A percentile compares a stretch with the other conserved stretches of the same genome.
Conservation (phyloP, 2,113 vertebrate genomes). For the Toxotes jaculatrix region DNA sequence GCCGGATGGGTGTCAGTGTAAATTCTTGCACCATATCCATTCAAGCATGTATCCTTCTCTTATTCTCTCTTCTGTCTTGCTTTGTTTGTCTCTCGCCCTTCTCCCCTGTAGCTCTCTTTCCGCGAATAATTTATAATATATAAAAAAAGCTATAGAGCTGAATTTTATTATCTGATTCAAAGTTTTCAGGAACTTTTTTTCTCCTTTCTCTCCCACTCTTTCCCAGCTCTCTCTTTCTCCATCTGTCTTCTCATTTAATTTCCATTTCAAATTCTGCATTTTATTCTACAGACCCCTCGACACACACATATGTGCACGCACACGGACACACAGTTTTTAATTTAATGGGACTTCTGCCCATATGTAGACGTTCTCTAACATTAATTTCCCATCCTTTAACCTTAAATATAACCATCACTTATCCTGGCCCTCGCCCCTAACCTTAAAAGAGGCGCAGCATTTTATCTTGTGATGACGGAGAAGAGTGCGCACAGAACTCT, state of each 20-base stretch:
- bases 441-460: slow-evolving; percentile 8
- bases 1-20: not conserved
- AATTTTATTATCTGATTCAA: slow-evolving; percentile 53
- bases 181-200: slow-evolving; percentile 31
- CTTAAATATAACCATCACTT: not conserved
- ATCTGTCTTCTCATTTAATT: slow-evolving; percentile 49
- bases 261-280: slow-evolving; percentile 42
- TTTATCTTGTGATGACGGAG: not conserved
- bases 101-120: slow-evolving; percentile 9
- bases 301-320: not conserved
- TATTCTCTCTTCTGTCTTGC: not conserved
- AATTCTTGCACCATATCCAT: slow-evolving; percentile 17
- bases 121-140: slow-evolving; percentile 54
- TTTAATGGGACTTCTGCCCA: not conserved
- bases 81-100: slow-evolving; percentile 36
- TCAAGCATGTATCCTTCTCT: not conserved
- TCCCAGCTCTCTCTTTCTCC: not conserved
- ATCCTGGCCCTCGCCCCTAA: slow-evolving; percentile 8
- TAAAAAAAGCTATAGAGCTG: slow-evolving; percentile 26
- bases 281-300: slow-evolving; percentile 1
- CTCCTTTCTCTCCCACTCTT: not conserved
- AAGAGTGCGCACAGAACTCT: slow-evolving; percentile 2
- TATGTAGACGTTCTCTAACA: not conserved
- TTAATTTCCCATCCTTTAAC: slow-evolving; percentile 17
- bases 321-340: too few species aligned